These are phyloP conservation scores for Naja naja DNA, from an alignment of 2,113 vertebrate species.

Conservation along the genomic window DNA sequence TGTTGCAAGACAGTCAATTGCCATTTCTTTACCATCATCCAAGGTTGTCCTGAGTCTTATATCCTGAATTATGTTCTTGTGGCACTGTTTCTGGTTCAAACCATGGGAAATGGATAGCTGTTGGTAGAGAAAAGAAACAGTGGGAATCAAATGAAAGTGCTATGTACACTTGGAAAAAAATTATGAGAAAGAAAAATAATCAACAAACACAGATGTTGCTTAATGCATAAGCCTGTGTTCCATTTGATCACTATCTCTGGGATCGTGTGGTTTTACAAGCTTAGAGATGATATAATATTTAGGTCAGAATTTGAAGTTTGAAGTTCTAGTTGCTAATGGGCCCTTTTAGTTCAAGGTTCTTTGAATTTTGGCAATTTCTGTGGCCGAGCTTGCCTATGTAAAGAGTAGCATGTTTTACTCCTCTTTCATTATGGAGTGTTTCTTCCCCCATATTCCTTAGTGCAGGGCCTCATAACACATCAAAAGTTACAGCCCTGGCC, in stretches of 20 bases:
- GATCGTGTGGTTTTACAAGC: neutral
- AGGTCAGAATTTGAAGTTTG: neutral
- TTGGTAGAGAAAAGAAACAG: neutral
- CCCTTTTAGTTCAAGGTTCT: neutral
- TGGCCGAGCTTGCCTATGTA: neutral
- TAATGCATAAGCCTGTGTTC: neutral
- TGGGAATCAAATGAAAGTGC: neutral
- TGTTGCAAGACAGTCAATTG: neutral
- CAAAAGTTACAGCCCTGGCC: neutral
- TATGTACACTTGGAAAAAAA: neutral
- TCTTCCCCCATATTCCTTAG: neutral
- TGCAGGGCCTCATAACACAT: neutral
- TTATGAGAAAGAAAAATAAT: neutral
- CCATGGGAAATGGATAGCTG: neutral
- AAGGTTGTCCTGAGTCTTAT: neutral
- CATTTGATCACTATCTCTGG: neutral
- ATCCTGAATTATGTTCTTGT: neutral
- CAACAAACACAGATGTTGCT: neutral
- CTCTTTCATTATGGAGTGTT: neutral
- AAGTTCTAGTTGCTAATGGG: neutral
- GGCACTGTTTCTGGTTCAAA: neutral
- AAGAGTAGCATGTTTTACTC: neutral
- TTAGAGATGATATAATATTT: neutral
- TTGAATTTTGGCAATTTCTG: neutral
- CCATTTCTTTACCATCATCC: neutral